Evolutionary conservation across 2,113 vertebrate species (phyloP), one percentile per base, ranked within the genome.

Genomic region (Microcebus jonahi): DNA sequence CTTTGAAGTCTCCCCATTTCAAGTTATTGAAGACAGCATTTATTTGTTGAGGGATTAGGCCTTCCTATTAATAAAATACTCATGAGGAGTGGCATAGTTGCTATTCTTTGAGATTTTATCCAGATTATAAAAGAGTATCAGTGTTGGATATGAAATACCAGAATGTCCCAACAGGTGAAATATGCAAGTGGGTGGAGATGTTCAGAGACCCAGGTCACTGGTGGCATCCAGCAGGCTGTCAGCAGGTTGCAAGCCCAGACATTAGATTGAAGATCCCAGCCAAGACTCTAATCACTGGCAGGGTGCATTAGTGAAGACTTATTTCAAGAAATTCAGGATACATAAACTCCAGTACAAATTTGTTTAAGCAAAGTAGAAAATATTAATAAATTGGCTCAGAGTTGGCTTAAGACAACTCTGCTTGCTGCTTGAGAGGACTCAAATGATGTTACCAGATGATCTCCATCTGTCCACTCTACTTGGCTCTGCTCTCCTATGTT

Each of bases 351-450:
- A 86, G 82, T 8, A 79, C 45, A 94, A 91, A 90, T 8, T 48
- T 93, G 23, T 90, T 92, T 53, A 84, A 96, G 57, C 29, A 65
- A 92, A 89, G 34, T 55, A 67, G 70, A 97, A 13, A 91, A 63
- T 84, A 68, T 68, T 55, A 55, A 55, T 55, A 55, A 55, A 70
- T 5, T 79, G 63, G 55, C 48, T 89, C 2, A 65, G 67, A 59
- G 39, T 63, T 77, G 18, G 20, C 36, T 83, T 70, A 86, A 79
- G 61, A 77, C 23, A 57, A 61, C 11, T 29, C 61, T 12, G 4
- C 61, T 67, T n/a, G 25, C 20, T 94, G 15, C 39, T 61, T 84
- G 20, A 84, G 71, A 93, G 59, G 10, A 42, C 53, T 73, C 61
- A 83, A 48, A 85, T 68, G n/a, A 76, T 59, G 75, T 57, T 57